phyloP scores from a whole-genome alignment of 2,888 invertebrate genomes.

The Phania funesta region DNA sequence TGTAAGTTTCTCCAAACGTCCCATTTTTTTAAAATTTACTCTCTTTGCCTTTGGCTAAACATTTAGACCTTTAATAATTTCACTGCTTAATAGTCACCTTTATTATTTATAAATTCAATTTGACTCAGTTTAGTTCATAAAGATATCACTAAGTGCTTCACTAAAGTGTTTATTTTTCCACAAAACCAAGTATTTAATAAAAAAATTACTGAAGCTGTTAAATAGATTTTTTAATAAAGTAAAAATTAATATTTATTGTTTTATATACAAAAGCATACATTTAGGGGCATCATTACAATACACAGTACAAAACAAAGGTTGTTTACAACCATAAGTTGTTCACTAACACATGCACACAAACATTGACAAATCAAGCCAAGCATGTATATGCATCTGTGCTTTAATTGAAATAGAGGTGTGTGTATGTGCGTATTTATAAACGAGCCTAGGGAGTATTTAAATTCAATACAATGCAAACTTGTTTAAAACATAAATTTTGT shows the following conservation, averaged over 20 bases:
- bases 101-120: too few relatives aligned
- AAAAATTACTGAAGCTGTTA: conserved; percentile 23
- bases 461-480: conserved; percentile 57
- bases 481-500: conserved; percentile 57
- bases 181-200: conserved; percentile 45
- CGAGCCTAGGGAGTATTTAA: conserved; percentile 63
- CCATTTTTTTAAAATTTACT: too few relatives aligned
- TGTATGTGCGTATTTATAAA: conserved; percentile 36
- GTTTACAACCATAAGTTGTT: conserved; percentile 45
- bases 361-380: background rate
- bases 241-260: conserved; percentile 62
- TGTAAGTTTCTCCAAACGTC: too few relatives aligned
- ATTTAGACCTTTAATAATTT: too few relatives aligned
- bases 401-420: conserved; percentile 42
- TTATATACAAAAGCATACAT: conserved; percentile 52
- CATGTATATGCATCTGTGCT: conserved; percentile 25
- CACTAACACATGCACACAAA: conserved; percentile 29
- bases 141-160: conserved; percentile 7
- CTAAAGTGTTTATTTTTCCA: conserved; percentile 37
- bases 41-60: too few relatives aligned
- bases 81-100: too few relatives aligned
- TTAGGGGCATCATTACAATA: conserved; percentile 54
- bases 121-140: conserved; percentile 1
- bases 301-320: conserved; percentile 43
- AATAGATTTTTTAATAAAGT: conserved; percentile 42